Base-by-base conservation (phyloP, 1,140 invertebrate species). In the Harlomillsia oculata region DNA sequence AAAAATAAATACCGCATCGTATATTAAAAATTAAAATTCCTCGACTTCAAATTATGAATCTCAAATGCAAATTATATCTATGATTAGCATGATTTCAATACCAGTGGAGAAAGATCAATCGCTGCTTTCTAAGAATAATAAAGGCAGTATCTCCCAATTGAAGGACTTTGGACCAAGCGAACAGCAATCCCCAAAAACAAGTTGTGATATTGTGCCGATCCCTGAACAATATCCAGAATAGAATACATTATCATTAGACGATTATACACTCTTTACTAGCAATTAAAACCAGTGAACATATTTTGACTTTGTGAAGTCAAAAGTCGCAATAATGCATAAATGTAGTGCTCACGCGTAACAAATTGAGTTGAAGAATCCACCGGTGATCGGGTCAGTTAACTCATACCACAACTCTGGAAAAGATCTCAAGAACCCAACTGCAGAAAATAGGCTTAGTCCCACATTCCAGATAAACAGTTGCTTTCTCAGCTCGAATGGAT, bases 131-230 rank as follows among this genome's bases (percentile, higher is more conserved):
- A 9, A 34, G 32, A 8, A 34, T n/a, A 34, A 34, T 34, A n/a
- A 34, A 34, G n/a, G 32, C 32, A 8, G 45, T 49, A 21, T 49
- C 45, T 5, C 16, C 16, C 4, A 49, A 20, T 21, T 49, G 26
- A 16, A 25, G 13, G 4, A 49, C 13, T 34, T 29, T 49, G 11
- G 11, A 49, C 25, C 26, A 32, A 5, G 25, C 18, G 23, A 49
- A 23, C 5, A 29, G 9, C 5, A 49, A 16, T 5, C 6, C 9
- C 45, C 45, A 49, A 21, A 49, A 49, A 32, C 14, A n/a, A 18
- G 45, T 49, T 8, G 28, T 16, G 3, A 83, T 81, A 71, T 89
- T 85, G 66, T 50, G 41, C 28, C 39, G 26, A 16, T 56, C 54
- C 26, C 46, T 46, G 9, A 36, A 26, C 1, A 16, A 50, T 4